Evolutionary conservation across 2,888 invertebrate species (phyloP).

Genomic region (Phaedon cochleariae): DNA sequence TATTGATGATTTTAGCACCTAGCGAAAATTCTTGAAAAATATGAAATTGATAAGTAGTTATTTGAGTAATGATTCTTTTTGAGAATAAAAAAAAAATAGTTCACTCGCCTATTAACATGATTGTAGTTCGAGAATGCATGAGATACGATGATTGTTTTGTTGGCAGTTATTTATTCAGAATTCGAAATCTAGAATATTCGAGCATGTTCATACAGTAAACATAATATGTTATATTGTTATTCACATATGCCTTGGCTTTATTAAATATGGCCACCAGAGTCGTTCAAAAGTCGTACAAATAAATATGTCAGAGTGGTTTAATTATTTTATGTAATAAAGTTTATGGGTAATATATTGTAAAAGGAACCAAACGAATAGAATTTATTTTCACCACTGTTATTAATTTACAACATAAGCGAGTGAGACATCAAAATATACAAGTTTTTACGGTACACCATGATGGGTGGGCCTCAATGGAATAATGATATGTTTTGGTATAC

Average conservation of each 20-base stretch:
- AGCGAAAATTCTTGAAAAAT: no score
- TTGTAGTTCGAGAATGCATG: no score
- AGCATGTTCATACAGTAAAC: neutral
- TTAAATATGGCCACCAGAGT: constrained; percentile 20
- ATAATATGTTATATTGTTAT: neutral
- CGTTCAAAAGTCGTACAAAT: constrained; percentile 19
- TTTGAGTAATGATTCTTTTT: no score
- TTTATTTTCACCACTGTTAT: constrained; percentile 11
- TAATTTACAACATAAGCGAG: constrained; percentile 5
- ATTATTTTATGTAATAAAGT: constrained; percentile 15
- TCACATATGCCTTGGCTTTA: neutral
- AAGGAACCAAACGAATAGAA: constrained; percentile 10
- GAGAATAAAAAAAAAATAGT: no score
- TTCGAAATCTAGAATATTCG: no score
- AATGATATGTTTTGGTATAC: constrained; percentile 12
- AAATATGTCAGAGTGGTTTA: constrained; percentile 14
- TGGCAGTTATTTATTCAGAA: no score
- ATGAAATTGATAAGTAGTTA: no score
- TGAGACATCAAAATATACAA: constrained; percentile 21
- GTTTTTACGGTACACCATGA: constrained; percentile 14
- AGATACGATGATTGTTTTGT: no score
- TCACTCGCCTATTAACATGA: no score
- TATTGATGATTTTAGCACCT: no score
- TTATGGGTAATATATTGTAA: constrained; percentile 13
- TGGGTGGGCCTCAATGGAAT: constrained; percentile 12